Base-by-base conservation (phyloP, 1,140 invertebrate genomes). In the Bombus waltoni region DNA sequence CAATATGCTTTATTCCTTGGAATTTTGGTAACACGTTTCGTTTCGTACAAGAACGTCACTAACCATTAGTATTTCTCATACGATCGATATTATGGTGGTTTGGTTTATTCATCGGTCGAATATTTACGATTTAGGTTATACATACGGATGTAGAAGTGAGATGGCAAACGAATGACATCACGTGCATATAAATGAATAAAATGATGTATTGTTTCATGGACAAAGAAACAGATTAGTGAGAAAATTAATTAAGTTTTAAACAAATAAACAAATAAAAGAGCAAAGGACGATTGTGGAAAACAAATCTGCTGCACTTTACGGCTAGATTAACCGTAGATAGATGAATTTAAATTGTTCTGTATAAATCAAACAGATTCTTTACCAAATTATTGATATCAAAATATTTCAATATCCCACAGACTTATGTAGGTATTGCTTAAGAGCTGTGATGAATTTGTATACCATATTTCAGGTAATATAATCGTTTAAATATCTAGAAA, bases 41-140 rank as follows among this genome's bases (percentile, higher is more conserved):
- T 65, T 72, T 85, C 25, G 47, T 40, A 68, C 15, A 47, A 47
- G 32, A 65, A 85, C 80, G 11, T 78, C 59, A 72, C 83, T 84
- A 84, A 66, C 32, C 57, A 71, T 42, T 18, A 35, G n/a, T 22
- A 42, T n/a, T 42, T 47, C 9, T 62, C 59, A 72, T 79, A 40
- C 53, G 83, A 84, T 84, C 76, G 32, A 79, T 84, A 84, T 35
- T 28, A 15, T 76, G 32, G 32, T 71, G 28, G 38, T 15, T 47
- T 71, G n/a, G 10, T 78, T 22, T 44, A 53, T 53, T 18, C 11
- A 78, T 11, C 32, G 28, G 15, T 5, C 62, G 22, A 28, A 66
- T 38, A 38, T 70, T 8, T 40, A 53, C 47, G 22, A 5, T 22
- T 22, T 53, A 53, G 47, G 18, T 53, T 53, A 53, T 22, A 53